phyloP scores from a whole-genome alignment of 2,888 invertebrate species.

The Pristionchus maxplancki region DNA sequence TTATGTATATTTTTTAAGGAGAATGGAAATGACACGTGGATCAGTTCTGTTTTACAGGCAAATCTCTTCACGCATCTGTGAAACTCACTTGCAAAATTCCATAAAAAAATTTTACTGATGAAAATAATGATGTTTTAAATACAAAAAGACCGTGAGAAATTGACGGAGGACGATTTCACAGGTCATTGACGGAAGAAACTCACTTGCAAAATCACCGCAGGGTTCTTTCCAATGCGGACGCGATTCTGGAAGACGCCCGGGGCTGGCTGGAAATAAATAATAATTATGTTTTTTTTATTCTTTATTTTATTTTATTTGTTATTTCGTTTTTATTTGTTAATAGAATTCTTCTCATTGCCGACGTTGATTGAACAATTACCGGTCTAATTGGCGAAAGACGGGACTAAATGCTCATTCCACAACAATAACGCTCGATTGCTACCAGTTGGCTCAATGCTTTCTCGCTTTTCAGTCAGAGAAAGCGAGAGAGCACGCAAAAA shows the following conservation, averaged over 20 bases:
- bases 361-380: too few species aligned
- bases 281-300: background rate
- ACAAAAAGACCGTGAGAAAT: too few species aligned
- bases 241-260: conserved; percentile 76
- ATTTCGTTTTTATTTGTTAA: background rate
- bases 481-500: background rate
- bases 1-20: background rate
- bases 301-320: background rate
- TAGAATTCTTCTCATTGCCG: background rate
- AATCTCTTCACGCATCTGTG: background rate
- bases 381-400: too few species aligned
- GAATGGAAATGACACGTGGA: too few species aligned
- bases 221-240: conserved; percentile 75
- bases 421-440: background rate
- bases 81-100: conserved; percentile 70
- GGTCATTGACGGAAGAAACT: background rate
- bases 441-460: background rate
- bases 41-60: too few species aligned
- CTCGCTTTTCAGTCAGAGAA: background rate
- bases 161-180: too few species aligned
- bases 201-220: conserved; percentile 73
- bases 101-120: too few species aligned
- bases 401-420: background rate
- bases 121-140: too few species aligned
- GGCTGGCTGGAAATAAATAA: conserved; percentile 61